Base-by-base conservation (phyloP, 2,888 invertebrate genomes). In the Himalopsyche japonica region DNA sequence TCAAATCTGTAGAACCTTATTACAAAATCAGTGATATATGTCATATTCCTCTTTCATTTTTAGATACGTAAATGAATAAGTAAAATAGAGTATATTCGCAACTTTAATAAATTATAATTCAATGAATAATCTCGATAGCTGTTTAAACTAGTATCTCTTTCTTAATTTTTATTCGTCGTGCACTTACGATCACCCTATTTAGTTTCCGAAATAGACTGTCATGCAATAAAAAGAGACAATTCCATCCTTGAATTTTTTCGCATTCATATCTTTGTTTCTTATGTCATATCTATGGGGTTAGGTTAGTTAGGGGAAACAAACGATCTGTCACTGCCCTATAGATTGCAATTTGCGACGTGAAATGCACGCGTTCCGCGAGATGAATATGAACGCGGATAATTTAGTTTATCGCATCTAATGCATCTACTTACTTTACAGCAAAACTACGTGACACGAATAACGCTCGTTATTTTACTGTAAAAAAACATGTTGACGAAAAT, bases 341-440 rank as follows among this genome's bases (percentile, higher is more conserved):
- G 81, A 86, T 86, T 84, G 85, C 84, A 86, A 84, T 86, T 86
- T 84, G 77, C 57, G 84, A 84, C 57, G 76, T 78, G 80, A 83
- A 76, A 83, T 80, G 70, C 76, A 24, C 47, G 48, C 70, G 70
- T n/a, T 57, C 24, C 43, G 78, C 32, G 83, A 30, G 70, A 76
- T 83, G 83, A 83, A 83, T 83, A 76, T 76, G 43, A 83, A 83
- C 30, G 43, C 48, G 79, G n/a, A 37, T 57, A 57, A 78, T 37
- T 78, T 37, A 78, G 24, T 78, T 43, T 43, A 43, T 43, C 43
- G 37, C 43, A 37, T 78, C 37, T 37, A 78, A 78, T 76, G 76
- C 76, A 76, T 32, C 20, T 57, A 57, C 57, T 57, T 57, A 57
- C 57, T 57, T 57, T 57, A 57, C 57, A 57, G 57, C 57, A 7